Evolutionary conservation across 2,113 vertebrate genomes (phyloP).

Genomic region (Cheirogaleus medius): DNA sequence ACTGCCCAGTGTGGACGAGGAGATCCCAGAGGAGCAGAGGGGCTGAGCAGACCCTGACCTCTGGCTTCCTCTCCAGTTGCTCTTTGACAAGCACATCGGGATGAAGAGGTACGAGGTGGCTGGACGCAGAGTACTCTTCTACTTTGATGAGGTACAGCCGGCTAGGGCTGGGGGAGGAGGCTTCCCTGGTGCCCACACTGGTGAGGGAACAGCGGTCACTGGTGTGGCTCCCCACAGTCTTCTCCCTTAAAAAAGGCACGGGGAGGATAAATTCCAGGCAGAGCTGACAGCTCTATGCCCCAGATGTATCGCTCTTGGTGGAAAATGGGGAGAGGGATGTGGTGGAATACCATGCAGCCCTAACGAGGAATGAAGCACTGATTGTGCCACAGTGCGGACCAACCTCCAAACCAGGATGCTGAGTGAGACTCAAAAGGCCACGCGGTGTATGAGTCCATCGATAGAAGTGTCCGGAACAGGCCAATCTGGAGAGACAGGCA

Average conservation of each 20-base stretch:
- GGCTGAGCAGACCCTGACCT: not conserved
- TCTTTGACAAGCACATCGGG: constrained; percentile 92
- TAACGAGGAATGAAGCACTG: not conserved
- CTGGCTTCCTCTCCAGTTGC: constrained; percentile 82
- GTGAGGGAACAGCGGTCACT: not conserved
- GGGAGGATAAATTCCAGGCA: not conserved
- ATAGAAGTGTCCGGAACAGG: too few relatives aligned
- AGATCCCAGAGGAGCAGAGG: not conserved
- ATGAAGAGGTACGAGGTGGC: constrained; percentile 94
- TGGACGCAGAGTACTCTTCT: constrained; percentile 93
- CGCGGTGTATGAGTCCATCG: rapidly evolving
- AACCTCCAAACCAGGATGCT: not conserved
- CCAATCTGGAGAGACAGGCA: not conserved
- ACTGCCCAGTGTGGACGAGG: not conserved
- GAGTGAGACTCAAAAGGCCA: not conserved
- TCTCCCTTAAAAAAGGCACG: not conserved
- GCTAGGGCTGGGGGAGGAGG: not conserved
- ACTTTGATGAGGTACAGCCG: constrained; percentile 93
- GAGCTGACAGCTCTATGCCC: not conserved
- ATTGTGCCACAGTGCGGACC: rapidly evolving
- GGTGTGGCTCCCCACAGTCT: not conserved
- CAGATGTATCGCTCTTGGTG: not conserved
- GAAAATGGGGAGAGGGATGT: not conserved
- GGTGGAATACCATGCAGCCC: not conserved
- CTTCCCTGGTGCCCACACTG: not conserved